These are phyloP conservation scores for Lasioglossum albipes DNA, from an alignment of 1,140 invertebrate species.

Conservation along the genomic window DNA sequence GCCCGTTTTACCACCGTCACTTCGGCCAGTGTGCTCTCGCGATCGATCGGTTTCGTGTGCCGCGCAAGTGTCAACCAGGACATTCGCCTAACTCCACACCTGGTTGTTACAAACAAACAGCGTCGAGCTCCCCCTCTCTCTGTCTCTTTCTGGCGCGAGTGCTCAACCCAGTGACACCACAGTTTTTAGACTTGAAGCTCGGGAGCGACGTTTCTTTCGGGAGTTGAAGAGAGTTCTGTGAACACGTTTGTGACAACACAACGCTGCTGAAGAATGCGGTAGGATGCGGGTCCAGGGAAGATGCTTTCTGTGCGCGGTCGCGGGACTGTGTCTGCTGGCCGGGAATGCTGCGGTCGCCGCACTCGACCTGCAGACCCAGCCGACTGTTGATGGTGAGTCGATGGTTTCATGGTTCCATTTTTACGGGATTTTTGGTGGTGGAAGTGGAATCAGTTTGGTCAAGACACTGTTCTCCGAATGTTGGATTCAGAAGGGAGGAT, in stretches of 20 bases:
- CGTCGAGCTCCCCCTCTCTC: too few species aligned
- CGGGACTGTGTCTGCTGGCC: constrained; percentile 67
- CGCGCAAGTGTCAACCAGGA: too few species aligned
- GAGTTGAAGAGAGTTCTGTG: not conserved
- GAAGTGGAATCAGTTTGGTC: too few species aligned
- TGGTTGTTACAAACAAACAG: too few species aligned
- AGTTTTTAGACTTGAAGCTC: not conserved
- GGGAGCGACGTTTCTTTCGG: too few species aligned
- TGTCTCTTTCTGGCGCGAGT: not conserved
- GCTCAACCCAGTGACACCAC: not conserved
- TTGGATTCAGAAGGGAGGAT: too few species aligned
- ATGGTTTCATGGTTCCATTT: too few species aligned
- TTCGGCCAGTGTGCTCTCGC: too few species aligned
- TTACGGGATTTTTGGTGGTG: too few species aligned
- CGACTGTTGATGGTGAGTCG: constrained; percentile 40
- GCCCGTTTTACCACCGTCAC: too few species aligned
- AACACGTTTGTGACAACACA: constrained; percentile 22
- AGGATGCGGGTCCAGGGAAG: constrained; percentile 74
- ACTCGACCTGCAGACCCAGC: constrained; percentile 32
- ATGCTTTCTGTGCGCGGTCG: constrained; percentile 69
- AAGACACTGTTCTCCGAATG: too few species aligned
- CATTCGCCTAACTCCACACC: too few species aligned
- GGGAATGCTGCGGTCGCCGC: constrained; percentile 44
- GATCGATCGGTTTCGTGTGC: not conserved
- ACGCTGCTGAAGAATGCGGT: constrained; percentile 73